phyloP scores from a whole-genome alignment of 2,888 invertebrate genomes.

The Cremastinae sp. region DNA sequence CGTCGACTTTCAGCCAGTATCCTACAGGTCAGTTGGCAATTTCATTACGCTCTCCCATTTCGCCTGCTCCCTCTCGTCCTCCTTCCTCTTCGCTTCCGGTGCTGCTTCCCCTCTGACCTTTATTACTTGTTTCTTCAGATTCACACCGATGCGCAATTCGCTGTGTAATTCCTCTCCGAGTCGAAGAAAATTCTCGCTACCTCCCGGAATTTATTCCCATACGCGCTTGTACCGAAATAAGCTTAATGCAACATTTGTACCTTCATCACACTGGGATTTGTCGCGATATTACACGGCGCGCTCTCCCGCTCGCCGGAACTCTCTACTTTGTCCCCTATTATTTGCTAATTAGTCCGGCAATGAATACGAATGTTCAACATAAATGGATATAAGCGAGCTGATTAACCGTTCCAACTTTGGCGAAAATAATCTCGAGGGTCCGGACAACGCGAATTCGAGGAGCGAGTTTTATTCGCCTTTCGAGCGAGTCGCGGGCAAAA shows the following conservation, averaged over 20 bases:
- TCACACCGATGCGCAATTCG: neutral
- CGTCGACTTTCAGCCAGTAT: slow-evolving; percentile 89
- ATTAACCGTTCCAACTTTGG: neutral
- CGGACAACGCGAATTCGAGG: too few species aligned
- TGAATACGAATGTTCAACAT: slow-evolving; percentile 69
- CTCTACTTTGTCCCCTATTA: slow-evolving; percentile 58
- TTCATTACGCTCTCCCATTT: neutral
- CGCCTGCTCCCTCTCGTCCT: neutral
- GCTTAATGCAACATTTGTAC: slow-evolving; percentile 50
- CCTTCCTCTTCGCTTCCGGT: too few species aligned
- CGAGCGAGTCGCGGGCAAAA: too few species aligned
- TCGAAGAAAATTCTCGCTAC: neutral
- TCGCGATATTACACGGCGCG: slow-evolving; percentile 44
- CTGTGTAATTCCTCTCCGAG: neutral
- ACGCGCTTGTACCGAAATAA: neutral
- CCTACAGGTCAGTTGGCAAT: slow-evolving; percentile 84
- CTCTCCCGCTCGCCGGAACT: slow-evolving; percentile 15
- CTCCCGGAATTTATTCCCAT: neutral
- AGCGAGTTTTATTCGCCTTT: too few species aligned
- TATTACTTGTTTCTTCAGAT: too few species aligned
- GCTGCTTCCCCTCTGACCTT: too few species aligned
- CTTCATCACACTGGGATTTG: slow-evolving; percentile 42
- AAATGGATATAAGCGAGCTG: slow-evolving; percentile 58
- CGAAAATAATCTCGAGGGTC: neutral
- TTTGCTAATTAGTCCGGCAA: slow-evolving; percentile 69